These are phyloP conservation scores for Phrynosoma blainvillii DNA, from an alignment of 2,113 vertebrate genomes.

Conservation along the genomic window DNA sequence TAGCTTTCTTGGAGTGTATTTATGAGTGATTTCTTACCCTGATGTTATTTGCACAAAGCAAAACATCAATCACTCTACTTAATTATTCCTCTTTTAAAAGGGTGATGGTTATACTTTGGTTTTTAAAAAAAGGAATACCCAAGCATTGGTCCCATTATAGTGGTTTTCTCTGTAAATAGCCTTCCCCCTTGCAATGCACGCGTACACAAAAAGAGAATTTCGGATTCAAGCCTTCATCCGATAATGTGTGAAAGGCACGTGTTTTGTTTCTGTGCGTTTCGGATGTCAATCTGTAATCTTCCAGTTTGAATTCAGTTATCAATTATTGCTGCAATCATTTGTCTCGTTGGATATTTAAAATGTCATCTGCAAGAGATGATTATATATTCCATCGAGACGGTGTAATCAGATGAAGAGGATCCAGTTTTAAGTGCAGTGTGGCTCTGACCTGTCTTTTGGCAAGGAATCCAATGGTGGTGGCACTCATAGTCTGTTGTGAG, in stretches of 20 bases:
- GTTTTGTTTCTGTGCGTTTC: slow-evolving; percentile 77
- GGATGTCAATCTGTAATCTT: slow-evolving; percentile 86
- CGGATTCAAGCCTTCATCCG: slow-evolving; percentile 81
- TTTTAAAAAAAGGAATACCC: slow-evolving; percentile 51
- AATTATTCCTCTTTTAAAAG: slow-evolving; percentile 60
- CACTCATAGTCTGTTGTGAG: slow-evolving; percentile 68
- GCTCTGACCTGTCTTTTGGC: slow-evolving; percentile 84
- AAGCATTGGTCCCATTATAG: slow-evolving; percentile 59
- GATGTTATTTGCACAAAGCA: slow-evolving; percentile 67
- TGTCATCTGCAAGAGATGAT: slow-evolving; percentile 90
- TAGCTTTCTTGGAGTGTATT: slow-evolving; percentile 16
- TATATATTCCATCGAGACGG: slow-evolving; percentile 84
- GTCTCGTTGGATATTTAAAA: slow-evolving; percentile 89
- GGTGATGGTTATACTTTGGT: neutral
- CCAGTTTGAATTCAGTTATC: slow-evolving; percentile 82
- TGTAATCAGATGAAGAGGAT: slow-evolving; percentile 85
- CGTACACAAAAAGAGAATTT: slow-evolving; percentile 57
- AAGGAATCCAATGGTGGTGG: slow-evolving; percentile 70
- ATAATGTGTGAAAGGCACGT: slow-evolving; percentile 80
- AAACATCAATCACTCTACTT: slow-evolving; percentile 64
- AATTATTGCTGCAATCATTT: slow-evolving; percentile 90
- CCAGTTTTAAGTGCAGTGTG: slow-evolving; percentile 79
- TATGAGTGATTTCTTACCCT: slow-evolving; percentile 47
- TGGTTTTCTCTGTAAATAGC: slow-evolving; percentile 78
- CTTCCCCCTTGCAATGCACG: slow-evolving; percentile 50